Base-by-base conservation (phyloP, 2,113 vertebrate species). In the Tonatia bakeri region DNA sequence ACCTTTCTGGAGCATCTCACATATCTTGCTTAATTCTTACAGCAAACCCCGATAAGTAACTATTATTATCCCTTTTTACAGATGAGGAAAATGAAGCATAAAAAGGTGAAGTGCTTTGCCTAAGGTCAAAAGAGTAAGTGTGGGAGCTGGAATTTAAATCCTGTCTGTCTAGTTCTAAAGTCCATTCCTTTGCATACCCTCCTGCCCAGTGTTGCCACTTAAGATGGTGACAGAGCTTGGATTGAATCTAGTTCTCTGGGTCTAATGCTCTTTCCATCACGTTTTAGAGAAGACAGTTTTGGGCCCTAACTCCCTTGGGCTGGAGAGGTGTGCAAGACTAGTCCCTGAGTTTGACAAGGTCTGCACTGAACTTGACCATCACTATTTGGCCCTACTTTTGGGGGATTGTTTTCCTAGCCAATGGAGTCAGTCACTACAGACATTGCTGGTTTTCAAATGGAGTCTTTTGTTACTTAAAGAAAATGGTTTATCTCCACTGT, bases 391-490 rank as follows among this genome's bases (percentile, higher is more conserved):
- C 54, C 45, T 85, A 14, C 28, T 67, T 84, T 80, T 26, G 0
- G 72, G 69, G 14, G 6, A 50, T 45, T 87, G 70, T 88, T 87
- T 77, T 33, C 59, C 20, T 36, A 90, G 59, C 7, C 16, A 87
- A 1, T 90, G 56, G 47, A 33, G 3, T 95, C 38, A 15, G 38
- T 59, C n/a, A 70, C 24, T 72, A 24, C 24, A 76, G 59, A 87
- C 28, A 64, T 82, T 87, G 80, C 33, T 96, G 67, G 38, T 84
- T 86, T 95, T 93, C 85, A 85, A 24, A 80, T 33, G 40, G 22
- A 81, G 73, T 59, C 22, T 75, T 81, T 80, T 36, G 10, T 89
- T 81, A 40, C 50, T 36, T 88, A n/a, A 69, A 70, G 64, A 24
- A 84, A 73, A 43, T 67, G 38, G 47, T 52, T 90, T 93, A 69